Evolutionary conservation across 2,888 invertebrate genomes (phyloP), one percentile per base, ranked within the genome.

Genomic region (Arge pagana): DNA sequence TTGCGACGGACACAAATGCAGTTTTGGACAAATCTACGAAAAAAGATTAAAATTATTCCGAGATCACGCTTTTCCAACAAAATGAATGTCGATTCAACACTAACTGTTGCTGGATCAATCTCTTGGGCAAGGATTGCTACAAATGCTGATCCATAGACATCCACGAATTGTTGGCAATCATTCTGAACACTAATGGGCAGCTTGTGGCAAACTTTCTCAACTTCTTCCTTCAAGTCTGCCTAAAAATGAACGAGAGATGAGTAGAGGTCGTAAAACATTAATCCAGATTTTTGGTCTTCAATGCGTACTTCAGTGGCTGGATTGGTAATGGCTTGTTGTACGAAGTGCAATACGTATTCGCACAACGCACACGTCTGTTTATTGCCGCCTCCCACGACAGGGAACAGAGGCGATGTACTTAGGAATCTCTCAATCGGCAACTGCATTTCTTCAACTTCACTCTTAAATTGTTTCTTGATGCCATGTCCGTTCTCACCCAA

Each of bases 121-220:
- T 88, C 85, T 71, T 92, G 88, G 30, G 87, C 88, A 6, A 93
- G 72, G 52, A 93, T 73, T 6, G 90, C 88, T 60, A 93, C 84
- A 52, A 93, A 77, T 3, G 89, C 88, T 61, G 88, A 88, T 11
- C 90, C 90, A 72, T 93, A 94, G 58, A 85, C 82, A 4, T 87
- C 80, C 4, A 94, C 83, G 72, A 94, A 93, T 64, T 86, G 81
- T 28, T 82, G 76, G 70, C 94, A 94, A 62, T 89, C 82, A 0
- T 74, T 78, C 53, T 80, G 77, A 15, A 93, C 72, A 0, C 84
- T 76, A 6, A 68, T 58, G 1, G 92, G 90, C 39, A 93, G 72
- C 59, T 80, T 81, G 7, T 79, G 72, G 74, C 95, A 96, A 0
- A 90, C 85, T 55, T 81, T 79, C 56, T 85, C 83, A 1, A 95